Evolutionary conservation across 2,888 invertebrate species (phyloP), one percentile per base, ranked within the genome.

Genomic region (Drosophila prolongata): DNA sequence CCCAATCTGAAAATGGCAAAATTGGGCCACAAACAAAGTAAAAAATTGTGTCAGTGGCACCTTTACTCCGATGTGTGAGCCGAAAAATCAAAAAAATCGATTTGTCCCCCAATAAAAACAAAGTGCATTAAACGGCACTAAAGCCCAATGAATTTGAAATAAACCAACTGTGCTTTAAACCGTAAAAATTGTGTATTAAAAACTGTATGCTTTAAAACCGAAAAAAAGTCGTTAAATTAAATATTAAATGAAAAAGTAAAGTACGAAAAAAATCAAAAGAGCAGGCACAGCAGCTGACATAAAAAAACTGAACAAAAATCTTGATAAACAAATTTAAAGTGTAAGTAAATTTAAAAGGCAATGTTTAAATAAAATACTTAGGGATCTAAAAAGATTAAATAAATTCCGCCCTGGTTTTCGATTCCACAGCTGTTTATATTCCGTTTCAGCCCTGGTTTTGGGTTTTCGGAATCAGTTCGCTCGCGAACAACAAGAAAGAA

Each of bases 81-180:
- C 24, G 75, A 55, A 68, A 77, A 79, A 73, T 77, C 68, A 84
- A 80, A 80, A 81, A 83, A 83, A 83, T 83, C 83, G 83, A 83
- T 83, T 87, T 87, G 72, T 83, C 71, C 52, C 49, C 75, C 81
- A 87, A 83, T 87, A 79, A 83, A 79, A 83, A 83, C 83, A 87
- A 83, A 75, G 85, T 82, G 79, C 52, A 57, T 73, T 75, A 69
- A 80, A 64, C 49, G 67, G 60, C 64, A 42, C 47, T 60, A 62
- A 50, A 52, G 37, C 16, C 30, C 19, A 27, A 44, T 64, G 38
- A 35, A 42, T 50, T 14, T 27, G 38, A 59, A 62, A 52, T n/a
- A 50, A 49, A 19, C 24, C 13, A 35, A 59, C 24, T 27, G 44
- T 44, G 16, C 11, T 27, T 24, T 38, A 6, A 55, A 30, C 11